Conservation (phyloP, 2,797 vertebrate species). For the Rhinichthys osculus region DNA sequence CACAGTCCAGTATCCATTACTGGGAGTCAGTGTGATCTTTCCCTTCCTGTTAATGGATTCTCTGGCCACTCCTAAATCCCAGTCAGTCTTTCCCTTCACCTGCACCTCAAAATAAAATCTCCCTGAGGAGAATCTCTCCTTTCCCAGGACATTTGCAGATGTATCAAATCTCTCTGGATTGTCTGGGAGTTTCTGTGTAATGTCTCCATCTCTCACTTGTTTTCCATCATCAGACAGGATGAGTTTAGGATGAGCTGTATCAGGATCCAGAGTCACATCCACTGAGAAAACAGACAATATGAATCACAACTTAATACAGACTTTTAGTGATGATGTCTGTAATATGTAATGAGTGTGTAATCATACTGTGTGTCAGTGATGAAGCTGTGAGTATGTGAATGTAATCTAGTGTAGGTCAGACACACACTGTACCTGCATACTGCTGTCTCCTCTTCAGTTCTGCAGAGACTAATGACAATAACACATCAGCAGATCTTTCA, state of each 20-base stretch:
- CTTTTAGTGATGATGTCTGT: background rate
- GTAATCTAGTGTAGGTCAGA: background rate
- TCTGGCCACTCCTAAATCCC: background rate
- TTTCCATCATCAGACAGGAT: conserved; percentile 4
- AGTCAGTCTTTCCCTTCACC: background rate
- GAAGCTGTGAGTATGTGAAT: no score
- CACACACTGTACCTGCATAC: background rate
- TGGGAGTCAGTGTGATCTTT: rapidly evolving
- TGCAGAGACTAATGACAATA: background rate
- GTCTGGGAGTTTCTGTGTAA: background rate
- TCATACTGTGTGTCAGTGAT: no score
- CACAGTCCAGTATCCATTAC: background rate
- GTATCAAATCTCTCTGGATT: background rate
- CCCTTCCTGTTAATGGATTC: background rate
- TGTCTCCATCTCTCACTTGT: background rate
- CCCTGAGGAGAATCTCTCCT: background rate
- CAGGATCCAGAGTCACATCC: background rate
- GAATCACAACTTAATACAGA: background rate
- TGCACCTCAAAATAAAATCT: conserved; percentile 4
- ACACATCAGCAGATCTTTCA: background rate
- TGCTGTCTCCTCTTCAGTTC: background rate
- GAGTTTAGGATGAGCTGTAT: background rate
- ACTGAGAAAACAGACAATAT: background rate
- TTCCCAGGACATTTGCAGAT: rapidly evolving
- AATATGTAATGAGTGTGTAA: no score